Conservation (phyloP, 2,888 invertebrate genomes). For the Agrochola circellaris region DNA sequence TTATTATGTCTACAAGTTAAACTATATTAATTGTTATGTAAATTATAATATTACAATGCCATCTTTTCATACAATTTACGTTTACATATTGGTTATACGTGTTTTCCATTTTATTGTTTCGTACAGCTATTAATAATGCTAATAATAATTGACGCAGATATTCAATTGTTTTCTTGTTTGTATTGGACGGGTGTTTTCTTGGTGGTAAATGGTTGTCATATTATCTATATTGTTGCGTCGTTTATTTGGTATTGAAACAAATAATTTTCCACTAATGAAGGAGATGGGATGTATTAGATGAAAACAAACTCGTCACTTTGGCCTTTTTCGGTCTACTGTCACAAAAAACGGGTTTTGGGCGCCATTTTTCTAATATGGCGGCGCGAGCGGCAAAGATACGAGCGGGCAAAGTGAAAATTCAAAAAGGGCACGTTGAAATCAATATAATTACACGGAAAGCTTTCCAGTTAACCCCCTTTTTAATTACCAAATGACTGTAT, state of each 20-base stretch:
- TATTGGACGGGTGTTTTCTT: slow-evolving; percentile 40
- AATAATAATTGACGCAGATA: slow-evolving; percentile 75
- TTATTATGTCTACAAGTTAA: slow-evolving; percentile 68
- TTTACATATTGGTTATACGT: slow-evolving; percentile 69
- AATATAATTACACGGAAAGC: too few relatives aligned
- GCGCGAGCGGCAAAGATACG: too few relatives aligned
- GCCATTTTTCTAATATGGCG: too few relatives aligned
- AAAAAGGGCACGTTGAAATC: too few relatives aligned
- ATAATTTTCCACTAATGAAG: background rate
- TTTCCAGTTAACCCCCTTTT: too few relatives aligned
- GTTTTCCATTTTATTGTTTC: slow-evolving; percentile 73
- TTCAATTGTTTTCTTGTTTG: slow-evolving; percentile 54
- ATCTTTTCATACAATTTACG: slow-evolving; percentile 72
- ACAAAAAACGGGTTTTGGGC: too few relatives aligned
- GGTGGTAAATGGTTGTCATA: slow-evolving; percentile 13
- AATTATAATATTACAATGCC: slow-evolving; percentile 70
- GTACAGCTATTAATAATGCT: slow-evolving; percentile 74
- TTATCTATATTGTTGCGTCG: background rate
- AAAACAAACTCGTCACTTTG: background rate
- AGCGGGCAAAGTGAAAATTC: too few relatives aligned
- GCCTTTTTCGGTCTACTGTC: too few relatives aligned
- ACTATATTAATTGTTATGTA: slow-evolving; percentile 74
- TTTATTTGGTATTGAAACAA: slow-evolving; percentile 13
- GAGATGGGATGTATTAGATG: background rate
- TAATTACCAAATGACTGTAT: too few relatives aligned